A percentile compares a stretch with the other conserved stretches of the same genome.
Evolutionary conservation across 2,113 vertebrate species (phyloP).

Genomic region (Euleptes europaea): DNA sequence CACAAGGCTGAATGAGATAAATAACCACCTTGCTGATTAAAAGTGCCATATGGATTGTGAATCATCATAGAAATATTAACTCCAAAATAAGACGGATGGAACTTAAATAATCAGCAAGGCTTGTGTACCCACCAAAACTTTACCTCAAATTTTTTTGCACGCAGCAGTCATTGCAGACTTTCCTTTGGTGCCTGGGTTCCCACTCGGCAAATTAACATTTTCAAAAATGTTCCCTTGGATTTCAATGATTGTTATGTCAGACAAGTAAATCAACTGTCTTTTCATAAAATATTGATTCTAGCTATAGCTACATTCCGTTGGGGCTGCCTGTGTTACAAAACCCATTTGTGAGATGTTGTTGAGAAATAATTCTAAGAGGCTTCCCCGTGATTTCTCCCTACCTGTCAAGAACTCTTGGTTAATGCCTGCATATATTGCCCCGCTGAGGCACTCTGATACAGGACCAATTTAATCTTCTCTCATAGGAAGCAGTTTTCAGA

Average conservation of each 20-base stretch:
- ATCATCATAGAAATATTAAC: not conserved
- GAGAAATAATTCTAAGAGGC: not conserved
- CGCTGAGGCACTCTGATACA: not conserved
- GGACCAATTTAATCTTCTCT: not conserved
- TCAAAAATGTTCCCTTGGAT: slow-evolving; percentile 7
- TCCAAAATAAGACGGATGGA: slow-evolving; percentile 9
- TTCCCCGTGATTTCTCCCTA: not conserved
- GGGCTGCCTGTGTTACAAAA: not conserved
- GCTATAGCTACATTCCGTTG: slow-evolving; percentile 7
- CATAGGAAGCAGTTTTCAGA: not conserved
- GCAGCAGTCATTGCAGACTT: not conserved
- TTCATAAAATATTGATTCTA: not conserved
- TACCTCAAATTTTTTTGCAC: slow-evolving; percentile 27
- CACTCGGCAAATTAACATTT: not conserved
- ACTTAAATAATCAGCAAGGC: slow-evolving; percentile 44
- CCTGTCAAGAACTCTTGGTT: slow-evolving; percentile 11
- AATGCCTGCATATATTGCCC: slow-evolving; percentile 24
- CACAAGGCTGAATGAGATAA: not conserved
- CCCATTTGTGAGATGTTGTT: not conserved
- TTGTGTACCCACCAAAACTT: slow-evolving; percentile 1
- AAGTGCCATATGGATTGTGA: not conserved
- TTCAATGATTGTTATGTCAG: slow-evolving; percentile 15
- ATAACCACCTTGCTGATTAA: not conserved
- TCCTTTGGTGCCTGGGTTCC: not conserved
- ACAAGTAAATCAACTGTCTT: slow-evolving; percentile 18